Percentiles rank a stretch among this genome's conserved stretches.
These are phyloP conservation scores for Lasioglossum figueresi DNA, from an alignment of 2,888 invertebrate genomes.

Conservation along the genomic window DNA sequence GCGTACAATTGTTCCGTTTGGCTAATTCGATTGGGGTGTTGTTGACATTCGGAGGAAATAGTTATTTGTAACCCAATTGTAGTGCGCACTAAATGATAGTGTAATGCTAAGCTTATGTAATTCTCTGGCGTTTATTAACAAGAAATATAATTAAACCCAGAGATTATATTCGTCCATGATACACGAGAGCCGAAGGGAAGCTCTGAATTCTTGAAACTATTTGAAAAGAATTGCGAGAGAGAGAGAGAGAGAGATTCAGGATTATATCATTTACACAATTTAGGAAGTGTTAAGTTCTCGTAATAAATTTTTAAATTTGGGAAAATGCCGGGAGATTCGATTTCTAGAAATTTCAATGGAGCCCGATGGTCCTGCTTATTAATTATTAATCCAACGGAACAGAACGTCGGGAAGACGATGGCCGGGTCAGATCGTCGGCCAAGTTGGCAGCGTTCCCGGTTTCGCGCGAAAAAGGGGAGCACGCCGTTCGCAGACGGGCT, in stretches of 20 bases:
- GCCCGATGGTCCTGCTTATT: conserved; percentile 27
- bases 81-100: not conserved
- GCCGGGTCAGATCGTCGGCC: conserved; percentile 18
- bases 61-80: not conserved
- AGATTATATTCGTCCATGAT: not conserved
- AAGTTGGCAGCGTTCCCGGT: conserved; percentile 42
- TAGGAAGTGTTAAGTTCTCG: not conserved
- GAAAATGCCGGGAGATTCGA: not conserved
- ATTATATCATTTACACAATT: not conserved
- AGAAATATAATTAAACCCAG: not conserved
- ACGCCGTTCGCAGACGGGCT: conserved; percentile 28
- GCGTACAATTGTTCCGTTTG: not conserved
- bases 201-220: not conserved
- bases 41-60: not conserved
- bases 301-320: not conserved
- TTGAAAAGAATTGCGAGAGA: too few relatives aligned
- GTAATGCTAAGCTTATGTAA: not conserved
- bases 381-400: conserved; percentile 32
- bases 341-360: not conserved
- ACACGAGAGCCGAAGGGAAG: not conserved
- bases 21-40: not conserved
- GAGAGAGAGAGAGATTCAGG: too few relatives aligned
- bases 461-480: conserved; percentile 20
- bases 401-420: conserved; percentile 15
- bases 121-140: not conserved